Percentiles rank a stretch among this genome's conserved stretches.
Conservation (phyloP, 2,888 invertebrate genomes). For the Ophioninae sp. region DNA sequence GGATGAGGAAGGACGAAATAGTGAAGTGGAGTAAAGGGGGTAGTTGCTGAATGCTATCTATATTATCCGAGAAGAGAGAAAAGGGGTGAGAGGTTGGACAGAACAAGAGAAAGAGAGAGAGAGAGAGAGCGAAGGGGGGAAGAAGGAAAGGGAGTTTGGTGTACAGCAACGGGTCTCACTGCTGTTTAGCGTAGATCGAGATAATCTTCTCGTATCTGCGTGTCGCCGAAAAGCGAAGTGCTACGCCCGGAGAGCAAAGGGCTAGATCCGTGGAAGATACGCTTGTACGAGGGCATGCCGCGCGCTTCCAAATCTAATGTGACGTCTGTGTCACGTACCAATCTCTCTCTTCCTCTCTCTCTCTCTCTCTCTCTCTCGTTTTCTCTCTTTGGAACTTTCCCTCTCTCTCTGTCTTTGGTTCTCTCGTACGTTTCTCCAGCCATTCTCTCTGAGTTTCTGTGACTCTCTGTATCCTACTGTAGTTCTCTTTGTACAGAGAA, state of each 20-base stretch:
- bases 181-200: constrained; percentile 80
- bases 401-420: constrained; percentile 42
- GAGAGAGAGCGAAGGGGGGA: constrained; percentile 59
- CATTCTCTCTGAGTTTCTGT: constrained; percentile 53
- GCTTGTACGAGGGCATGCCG: constrained; percentile 72
- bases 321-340: constrained; percentile 79
- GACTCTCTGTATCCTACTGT: constrained; percentile 50
- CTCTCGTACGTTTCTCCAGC: constrained; percentile 26
- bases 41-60: constrained; percentile 78
- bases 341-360: constrained; percentile 48
- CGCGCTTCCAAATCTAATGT: constrained; percentile 78
- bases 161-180: constrained; percentile 59
- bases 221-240: constrained; percentile 79
- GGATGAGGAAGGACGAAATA: constrained; percentile 46
- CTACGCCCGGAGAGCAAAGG: constrained; percentile 68
- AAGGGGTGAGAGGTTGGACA: constrained; percentile 48
- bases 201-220: constrained; percentile 77
- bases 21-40: constrained; percentile 60
- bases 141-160: constrained; percentile 64
- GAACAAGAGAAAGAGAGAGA: constrained; percentile 59
- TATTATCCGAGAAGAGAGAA: constrained; percentile 78
- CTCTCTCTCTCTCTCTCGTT: constrained; percentile 32
- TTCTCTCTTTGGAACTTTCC: constrained; percentile 32
- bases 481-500: constrained; percentile 54
- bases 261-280: constrained; percentile 72